Conservation (phyloP, 2,113 vertebrate genomes). For the Oenanthe melanoleuca region DNA sequence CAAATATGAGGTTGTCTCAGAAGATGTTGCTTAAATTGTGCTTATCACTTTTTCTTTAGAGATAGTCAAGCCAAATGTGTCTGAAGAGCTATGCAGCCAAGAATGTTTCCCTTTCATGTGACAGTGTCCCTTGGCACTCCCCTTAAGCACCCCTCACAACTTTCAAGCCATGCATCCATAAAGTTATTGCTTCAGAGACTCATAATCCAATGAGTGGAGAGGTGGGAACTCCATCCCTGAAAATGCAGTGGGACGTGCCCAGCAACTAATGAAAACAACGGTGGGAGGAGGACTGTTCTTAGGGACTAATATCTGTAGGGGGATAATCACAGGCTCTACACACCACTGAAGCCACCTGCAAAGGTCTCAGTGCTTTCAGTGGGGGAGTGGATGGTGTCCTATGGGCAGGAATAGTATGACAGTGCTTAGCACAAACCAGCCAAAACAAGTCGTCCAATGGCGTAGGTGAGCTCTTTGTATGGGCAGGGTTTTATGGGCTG, state of each 20-base stretch:
- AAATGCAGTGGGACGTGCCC: neutral
- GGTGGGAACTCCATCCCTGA: neutral
- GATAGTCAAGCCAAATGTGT: neutral
- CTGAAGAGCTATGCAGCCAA: neutral
- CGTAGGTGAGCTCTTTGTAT: neutral
- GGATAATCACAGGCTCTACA: neutral
- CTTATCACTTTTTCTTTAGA: neutral
- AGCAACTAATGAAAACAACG: neutral
- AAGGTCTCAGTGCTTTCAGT: neutral
- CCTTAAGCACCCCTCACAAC: neutral
- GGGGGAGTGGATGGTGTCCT: neutral
- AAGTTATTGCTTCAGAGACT: neutral
- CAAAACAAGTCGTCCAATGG: neutral
- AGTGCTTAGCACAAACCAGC: neutral
- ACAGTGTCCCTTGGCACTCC: neutral
- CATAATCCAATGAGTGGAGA: neutral
- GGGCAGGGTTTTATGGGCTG: neutral
- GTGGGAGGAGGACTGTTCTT: neutral
- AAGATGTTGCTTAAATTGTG: neutral
- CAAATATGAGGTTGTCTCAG: neutral
- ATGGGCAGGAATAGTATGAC: neutral
- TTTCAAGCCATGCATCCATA: neutral
- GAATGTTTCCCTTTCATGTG: neutral
- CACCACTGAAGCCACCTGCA: neutral
- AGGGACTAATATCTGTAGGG: neutral